Evolutionary conservation across 2,888 invertebrate species (phyloP), one percentile per base, ranked within the genome.

Genomic region (Sepiola atlantica): DNA sequence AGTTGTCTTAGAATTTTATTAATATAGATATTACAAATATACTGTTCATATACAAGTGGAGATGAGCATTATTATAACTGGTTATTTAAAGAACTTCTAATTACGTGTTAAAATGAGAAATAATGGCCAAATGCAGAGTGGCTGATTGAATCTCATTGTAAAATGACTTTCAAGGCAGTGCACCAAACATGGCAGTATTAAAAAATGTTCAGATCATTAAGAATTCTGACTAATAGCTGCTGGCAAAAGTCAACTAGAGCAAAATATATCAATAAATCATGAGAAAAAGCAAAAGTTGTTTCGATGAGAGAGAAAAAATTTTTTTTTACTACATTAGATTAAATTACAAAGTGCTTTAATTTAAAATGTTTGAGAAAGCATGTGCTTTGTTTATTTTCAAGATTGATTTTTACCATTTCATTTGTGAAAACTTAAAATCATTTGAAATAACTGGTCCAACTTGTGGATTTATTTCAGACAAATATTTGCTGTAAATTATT

Each of bases 101-200:
- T 14, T 77, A 77, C 4, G n/a, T 16, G 32, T 18, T 21, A 77
- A 32, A 77, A 77, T 77, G 18, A 77, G 32, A n/a, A 16, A 77
- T n/a, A n/a, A n/a, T n/a, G n/a, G 77, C 77, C 77, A 77, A 77
- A 77, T 77, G 77, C 77, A 77, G n/a, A 77, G 77, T n/a, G 14
- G n/a, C n/a, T 21, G 32, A n/a, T 16, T n/a, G 32, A 77, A n/a
- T 77, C 32, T n/a, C n/a, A n/a, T 77, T n/a, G n/a, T n/a, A n/a
- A 77, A 77, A 77, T 18, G n/a, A n/a, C n/a, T 32, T 77, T 12
- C n/a, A 18, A 32, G n/a, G 32, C 77, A n/a, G 4, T 77, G 77
- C 77, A 77, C 16, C 14, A 77, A 77, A 77, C 32, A 77, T 8
- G n/a, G 77, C 24, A 77, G 77, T n/a, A 77, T 77, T 45, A 45